Conservation (phyloP, 2,888 invertebrate genomes). For the Shargacucullia verbasci region DNA sequence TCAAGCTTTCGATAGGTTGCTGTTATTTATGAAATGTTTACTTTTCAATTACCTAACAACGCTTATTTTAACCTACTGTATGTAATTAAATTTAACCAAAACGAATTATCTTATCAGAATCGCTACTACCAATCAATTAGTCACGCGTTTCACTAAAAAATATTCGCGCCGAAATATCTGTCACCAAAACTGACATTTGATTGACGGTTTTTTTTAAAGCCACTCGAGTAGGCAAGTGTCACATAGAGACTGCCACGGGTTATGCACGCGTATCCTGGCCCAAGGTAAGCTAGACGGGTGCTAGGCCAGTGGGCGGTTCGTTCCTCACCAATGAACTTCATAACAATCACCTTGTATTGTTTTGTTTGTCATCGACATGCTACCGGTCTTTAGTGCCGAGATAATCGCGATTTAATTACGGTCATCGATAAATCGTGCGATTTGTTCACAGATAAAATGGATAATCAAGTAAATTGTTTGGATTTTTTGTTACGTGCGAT, state of each 20-base stretch:
- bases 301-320: conserved; percentile 70
- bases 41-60: background rate
- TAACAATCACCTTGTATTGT: conserved; percentile 69
- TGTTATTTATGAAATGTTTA: conserved; percentile 16
- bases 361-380: conserved; percentile 64
- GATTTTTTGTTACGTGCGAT: too few relatives aligned
- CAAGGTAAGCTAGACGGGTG: conserved; percentile 74
- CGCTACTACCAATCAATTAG: too few relatives aligned
- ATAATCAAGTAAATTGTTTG: background rate
- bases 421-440: conserved; percentile 39
- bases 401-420: conserved; percentile 39
- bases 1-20: conserved; percentile 13
- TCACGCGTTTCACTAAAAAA: too few relatives aligned
- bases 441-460: conserved; percentile 13
- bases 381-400: conserved; percentile 44
- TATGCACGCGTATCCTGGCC: conserved; percentile 65
- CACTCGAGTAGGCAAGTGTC: conserved; percentile 57
- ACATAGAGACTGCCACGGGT: conserved; percentile 65
- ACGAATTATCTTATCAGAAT: background rate
- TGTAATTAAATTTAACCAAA: background rate
- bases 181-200: conserved; percentile 14
- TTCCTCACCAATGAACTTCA: conserved; percentile 75
- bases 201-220: conserved; percentile 40
- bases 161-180: conserved; percentile 28
- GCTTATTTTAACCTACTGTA: conserved; percentile 4